Conservation (phyloP, 2,888 invertebrate genomes). For the Ceraclea dissimilis region DNA sequence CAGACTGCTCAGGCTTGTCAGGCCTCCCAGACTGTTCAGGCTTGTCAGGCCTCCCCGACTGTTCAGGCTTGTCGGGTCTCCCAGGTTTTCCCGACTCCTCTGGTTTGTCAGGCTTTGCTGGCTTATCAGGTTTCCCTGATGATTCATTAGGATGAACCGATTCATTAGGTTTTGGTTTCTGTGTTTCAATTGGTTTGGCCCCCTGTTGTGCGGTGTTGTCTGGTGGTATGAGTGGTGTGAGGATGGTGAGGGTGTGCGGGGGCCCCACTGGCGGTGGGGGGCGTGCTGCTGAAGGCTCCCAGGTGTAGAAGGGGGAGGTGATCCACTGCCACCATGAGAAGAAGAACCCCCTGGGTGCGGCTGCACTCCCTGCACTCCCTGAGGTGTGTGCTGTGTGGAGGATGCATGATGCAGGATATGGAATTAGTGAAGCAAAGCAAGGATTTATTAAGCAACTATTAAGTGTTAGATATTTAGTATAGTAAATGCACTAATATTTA, state of each 20-base stretch:
- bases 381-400: no score
- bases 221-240: constrained; percentile 8
- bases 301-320: constrained; percentile 39
- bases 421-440: no score
- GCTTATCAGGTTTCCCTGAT: constrained; percentile 1
- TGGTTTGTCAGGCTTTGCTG: background rate
- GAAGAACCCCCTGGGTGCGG: constrained; percentile 25
- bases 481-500: no score
- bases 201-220: background rate
- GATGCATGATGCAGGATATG: no score
- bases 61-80: background rate
- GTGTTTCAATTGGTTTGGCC: background rate
- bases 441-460: no score
- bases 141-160: background rate
- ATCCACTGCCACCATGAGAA: constrained; percentile 43
- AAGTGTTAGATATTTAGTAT: no score
- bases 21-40: background rate
- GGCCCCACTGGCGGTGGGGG: background rate
- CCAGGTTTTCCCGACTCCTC: background rate
- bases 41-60: background rate
- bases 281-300: constrained; percentile 31
- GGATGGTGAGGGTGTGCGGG: constrained; percentile 11
- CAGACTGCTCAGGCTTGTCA: constrained; percentile 1
- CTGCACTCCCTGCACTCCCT: background rate
- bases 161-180: background rate